Conservation (phyloP, 1,140 invertebrate genomes). For the Pentalonia nigronervosa region DNA sequence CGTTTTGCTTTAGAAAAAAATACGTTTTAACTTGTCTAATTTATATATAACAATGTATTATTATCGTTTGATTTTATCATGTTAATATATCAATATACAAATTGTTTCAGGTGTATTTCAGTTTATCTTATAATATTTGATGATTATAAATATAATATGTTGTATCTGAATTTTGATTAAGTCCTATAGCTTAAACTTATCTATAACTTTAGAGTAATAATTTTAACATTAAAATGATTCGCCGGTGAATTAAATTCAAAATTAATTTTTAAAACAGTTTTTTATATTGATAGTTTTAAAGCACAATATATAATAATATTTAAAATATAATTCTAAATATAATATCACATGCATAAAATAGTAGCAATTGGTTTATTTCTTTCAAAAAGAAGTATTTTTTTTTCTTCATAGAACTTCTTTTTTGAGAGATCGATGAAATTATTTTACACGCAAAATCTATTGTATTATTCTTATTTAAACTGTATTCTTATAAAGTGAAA, state of each 20-base stretch:
- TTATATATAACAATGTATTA: background rate
- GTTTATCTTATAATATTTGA: background rate
- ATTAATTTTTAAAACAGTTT: background rate
- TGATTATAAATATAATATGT: background rate
- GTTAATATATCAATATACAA: background rate
- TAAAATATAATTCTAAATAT: background rate
- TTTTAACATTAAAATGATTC: background rate
- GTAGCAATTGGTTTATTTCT: background rate
- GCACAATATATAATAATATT: background rate
- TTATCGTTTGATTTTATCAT: background rate
- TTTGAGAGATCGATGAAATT: constrained; percentile 3
- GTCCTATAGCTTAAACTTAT: background rate
- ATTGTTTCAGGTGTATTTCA: background rate
- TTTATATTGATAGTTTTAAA: background rate
- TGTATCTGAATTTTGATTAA: background rate
- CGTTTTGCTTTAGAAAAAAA: background rate
- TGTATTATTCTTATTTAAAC: background rate
- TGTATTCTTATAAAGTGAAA: background rate
- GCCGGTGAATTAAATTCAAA: background rate
- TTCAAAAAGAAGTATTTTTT: constrained; percentile 34
- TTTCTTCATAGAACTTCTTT: constrained; percentile 34
- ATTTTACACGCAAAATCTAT: background rate
- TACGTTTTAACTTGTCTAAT: background rate
- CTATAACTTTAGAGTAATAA: background rate
- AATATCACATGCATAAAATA: background rate